Conservation (phyloP, 35 echinoderm and acorn worm species). For the Eucidaris tribuloides region DNA sequence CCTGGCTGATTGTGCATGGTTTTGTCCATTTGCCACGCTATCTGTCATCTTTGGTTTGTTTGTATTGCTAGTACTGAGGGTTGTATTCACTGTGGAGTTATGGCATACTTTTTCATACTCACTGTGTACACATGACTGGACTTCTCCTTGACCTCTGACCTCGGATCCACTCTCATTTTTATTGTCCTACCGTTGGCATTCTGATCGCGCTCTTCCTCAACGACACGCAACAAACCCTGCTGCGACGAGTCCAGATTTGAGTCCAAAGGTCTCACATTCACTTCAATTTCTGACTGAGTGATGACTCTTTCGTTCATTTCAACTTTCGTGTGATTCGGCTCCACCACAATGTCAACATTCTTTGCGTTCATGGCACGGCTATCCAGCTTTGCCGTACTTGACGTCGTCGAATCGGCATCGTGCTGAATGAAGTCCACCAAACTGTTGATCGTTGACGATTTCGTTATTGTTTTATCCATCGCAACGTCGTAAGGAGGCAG, state of each 20-base stretch:
- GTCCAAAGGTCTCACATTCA: not conserved
- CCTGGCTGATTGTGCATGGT: too few species aligned
- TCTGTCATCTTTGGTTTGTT: constrained; percentile 29
- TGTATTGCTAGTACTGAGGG: constrained; percentile 30
- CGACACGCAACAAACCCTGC: too few species aligned
- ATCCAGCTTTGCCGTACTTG: not conserved
- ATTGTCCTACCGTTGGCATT: too few species aligned
- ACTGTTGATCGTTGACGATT: constrained; percentile 72
- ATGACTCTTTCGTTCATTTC: too few species aligned
- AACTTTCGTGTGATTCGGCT: not conserved
- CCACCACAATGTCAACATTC: not conserved
- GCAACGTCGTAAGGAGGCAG: constrained; percentile 86
- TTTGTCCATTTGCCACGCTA: constrained; percentile 18
- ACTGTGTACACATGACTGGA: constrained; percentile 46
- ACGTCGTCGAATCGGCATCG: constrained; percentile 20
- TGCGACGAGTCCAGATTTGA: too few species aligned
- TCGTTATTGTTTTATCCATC: constrained; percentile 71
- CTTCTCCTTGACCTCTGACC: constrained; percentile 34
- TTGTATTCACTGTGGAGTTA: not conserved
- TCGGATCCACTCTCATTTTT: too few species aligned
- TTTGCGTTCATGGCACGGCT: not conserved
- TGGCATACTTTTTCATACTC: constrained; percentile 11
- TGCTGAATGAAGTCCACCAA: constrained; percentile 92
- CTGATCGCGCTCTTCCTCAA: too few species aligned
- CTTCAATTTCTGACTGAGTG: not conserved